Evolutionary conservation across 2,888 invertebrate species (phyloP).

Genomic region (Aleiodes leptofemur): DNA sequence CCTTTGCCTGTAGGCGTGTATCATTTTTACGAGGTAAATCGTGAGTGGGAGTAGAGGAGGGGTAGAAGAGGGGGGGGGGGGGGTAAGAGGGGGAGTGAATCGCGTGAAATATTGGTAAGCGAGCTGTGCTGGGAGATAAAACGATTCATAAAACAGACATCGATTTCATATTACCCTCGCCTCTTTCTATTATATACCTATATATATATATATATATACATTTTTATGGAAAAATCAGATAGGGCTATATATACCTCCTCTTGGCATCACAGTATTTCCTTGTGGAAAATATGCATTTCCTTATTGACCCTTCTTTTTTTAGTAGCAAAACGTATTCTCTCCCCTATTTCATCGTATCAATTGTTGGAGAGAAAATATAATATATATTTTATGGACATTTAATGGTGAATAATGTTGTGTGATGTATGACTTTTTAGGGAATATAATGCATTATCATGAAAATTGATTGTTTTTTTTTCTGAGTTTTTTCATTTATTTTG

Average conservation of each 20-base stretch:
- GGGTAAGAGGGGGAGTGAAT: conserved; percentile 49
- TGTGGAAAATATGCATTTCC: conserved; percentile 23
- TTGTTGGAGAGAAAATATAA: too few species aligned
- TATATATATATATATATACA: conserved; percentile 1
- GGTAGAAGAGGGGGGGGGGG: neutral
- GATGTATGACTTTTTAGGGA: too few species aligned
- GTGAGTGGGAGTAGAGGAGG: conserved; percentile 24
- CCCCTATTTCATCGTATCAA: too few species aligned
- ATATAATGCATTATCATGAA: too few species aligned
- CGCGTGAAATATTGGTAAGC: conserved; percentile 65
- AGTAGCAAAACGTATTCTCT: too few species aligned
- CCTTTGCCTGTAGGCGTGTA: conserved; percentile 59
- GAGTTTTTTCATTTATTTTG: too few species aligned
- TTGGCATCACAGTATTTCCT: conserved; percentile 4
- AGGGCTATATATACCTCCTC: neutral
- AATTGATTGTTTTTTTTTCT: too few species aligned
- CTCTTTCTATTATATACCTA: conserved; percentile 11
- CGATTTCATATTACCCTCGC: conserved; percentile 22
- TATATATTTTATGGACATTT: too few species aligned
- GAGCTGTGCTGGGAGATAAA: conserved; percentile 65
- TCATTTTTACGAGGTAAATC: conserved; percentile 63
- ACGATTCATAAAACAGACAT: conserved; percentile 70
- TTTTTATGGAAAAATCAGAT: neutral
- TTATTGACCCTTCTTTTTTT: conserved; percentile 10
- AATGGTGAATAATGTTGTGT: too few species aligned